These are phyloP conservation scores for Adoxophyes honmai DNA, from an alignment of 1,140 invertebrate genomes.

Conservation along the genomic window DNA sequence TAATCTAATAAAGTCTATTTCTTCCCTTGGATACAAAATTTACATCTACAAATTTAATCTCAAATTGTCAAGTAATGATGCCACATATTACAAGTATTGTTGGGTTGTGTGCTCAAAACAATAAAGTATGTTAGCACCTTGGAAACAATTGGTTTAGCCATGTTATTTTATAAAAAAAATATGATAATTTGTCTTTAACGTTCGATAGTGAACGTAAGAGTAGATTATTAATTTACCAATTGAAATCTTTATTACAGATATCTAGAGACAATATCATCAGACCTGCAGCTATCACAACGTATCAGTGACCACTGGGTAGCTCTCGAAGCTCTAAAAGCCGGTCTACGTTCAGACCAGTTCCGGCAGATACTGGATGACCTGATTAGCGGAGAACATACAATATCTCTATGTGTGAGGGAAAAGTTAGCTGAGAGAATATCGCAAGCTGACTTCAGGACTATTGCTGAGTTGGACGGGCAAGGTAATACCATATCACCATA, in stretches of 20 bases:
- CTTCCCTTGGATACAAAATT: no score
- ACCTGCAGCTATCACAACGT: slow-evolving; percentile 49
- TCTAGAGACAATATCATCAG: slow-evolving; percentile 73
- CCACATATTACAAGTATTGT: no score
- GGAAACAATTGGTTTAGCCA: no score
- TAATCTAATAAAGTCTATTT: no score
- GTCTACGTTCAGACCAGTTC: slow-evolving; percentile 49
- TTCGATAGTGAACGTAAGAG: no score
- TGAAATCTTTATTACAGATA: slow-evolving; percentile 33
- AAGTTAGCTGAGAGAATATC: slow-evolving; percentile 46
- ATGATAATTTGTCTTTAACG: no score
- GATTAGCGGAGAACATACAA: slow-evolving; percentile 37
- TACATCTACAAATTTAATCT: no score
- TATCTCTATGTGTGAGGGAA: slow-evolving; percentile 54
- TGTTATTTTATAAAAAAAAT: no score
- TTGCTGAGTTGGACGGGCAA: slow-evolving; percentile 45
- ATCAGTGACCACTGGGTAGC: slow-evolving; percentile 64
- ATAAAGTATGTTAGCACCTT: no score
- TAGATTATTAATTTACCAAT: background rate
- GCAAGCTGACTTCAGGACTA: slow-evolving; percentile 59
- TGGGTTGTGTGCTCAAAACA: no score
- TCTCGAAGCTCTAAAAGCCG: slow-evolving; percentile 39
- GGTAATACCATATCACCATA: slow-evolving; percentile 36
- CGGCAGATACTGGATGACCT: slow-evolving; percentile 50
- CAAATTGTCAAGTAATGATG: no score